Conservation (phyloP, 92 coral and sea anemone genomes). For the Palythoa heliodiscus region DNA sequence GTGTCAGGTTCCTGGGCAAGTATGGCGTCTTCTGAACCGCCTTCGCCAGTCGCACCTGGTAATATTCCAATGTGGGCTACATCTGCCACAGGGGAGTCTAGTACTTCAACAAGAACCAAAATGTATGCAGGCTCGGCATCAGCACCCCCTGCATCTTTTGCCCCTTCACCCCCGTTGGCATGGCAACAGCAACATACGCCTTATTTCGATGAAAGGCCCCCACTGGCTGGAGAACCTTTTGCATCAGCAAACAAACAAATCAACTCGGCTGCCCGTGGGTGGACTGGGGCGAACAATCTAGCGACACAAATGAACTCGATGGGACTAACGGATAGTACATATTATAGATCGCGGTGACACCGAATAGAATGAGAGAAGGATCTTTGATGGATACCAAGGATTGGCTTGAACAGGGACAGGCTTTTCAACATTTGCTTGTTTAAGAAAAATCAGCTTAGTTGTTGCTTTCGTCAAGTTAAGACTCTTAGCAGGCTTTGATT, state of each 20-base stretch:
- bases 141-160: slow-evolving; percentile 81
- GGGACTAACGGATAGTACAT: background rate
- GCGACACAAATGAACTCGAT: slow-evolving; percentile 11
- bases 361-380: no score
- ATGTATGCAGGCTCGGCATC: slow-evolving; percentile 86
- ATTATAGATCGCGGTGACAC: slow-evolving; percentile 16
- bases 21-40: slow-evolving; percentile 19
- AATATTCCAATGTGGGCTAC: slow-evolving; percentile 59
- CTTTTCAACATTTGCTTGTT: background rate
- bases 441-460: background rate
- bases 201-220: slow-evolving; percentile 3
- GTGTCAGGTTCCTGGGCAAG: slow-evolving; percentile 51
- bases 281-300: slow-evolving; percentile 8
- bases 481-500: background rate
- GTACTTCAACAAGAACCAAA: slow-evolving; percentile 70
- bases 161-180: slow-evolving; percentile 91
- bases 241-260: background rate
- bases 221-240: background rate
- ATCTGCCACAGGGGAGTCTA: slow-evolving; percentile 45
- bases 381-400: background rate
- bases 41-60: slow-evolving; percentile 13
- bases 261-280: background rate
- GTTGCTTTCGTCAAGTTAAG: background rate
- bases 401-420: no score
- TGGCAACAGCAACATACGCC: slow-evolving; percentile 72